A percentile compares a stretch with the other conserved stretches of the same genome.
These are phyloP conservation scores for Notamacropus eugenii DNA, from an alignment of 2,797 vertebrate genomes.

Conservation along the genomic window DNA sequence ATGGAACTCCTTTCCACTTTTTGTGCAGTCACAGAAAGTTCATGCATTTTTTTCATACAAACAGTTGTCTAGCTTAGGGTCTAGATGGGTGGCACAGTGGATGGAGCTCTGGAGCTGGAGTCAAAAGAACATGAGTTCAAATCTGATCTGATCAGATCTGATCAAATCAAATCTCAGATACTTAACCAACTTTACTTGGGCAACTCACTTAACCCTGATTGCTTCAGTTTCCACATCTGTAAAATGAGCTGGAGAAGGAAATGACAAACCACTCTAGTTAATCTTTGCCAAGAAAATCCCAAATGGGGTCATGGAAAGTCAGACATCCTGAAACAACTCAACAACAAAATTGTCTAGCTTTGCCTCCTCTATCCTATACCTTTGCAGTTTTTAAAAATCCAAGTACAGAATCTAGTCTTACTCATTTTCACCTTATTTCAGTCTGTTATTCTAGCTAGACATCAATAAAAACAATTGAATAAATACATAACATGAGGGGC, in stretches of 20 bases:
- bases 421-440: not conserved
- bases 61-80: not conserved
- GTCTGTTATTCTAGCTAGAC: no score
- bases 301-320: not conserved
- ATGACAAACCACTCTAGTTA: not conserved
- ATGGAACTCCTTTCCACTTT: not conserved
- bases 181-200: no score
- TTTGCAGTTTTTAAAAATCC: not conserved
- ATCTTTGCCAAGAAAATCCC: not conserved
- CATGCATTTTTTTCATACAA: not conserved
- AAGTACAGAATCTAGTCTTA: not conserved
- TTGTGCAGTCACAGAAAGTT: not conserved
- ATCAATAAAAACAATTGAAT: not conserved
- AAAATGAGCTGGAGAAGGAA: not conserved
- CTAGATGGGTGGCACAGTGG: no score
- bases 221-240: not conserved
- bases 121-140: not conserved
- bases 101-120: not conserved
- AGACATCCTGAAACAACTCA: not conserved
- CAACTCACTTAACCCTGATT: not conserved
- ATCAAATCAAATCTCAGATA: not conserved
- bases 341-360: not conserved
- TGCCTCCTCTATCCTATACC: not conserved
- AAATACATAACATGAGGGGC: not conserved
- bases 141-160: no score